Conservation (phyloP, 2,888 invertebrate species). For the Oxycera nigricornis region DNA sequence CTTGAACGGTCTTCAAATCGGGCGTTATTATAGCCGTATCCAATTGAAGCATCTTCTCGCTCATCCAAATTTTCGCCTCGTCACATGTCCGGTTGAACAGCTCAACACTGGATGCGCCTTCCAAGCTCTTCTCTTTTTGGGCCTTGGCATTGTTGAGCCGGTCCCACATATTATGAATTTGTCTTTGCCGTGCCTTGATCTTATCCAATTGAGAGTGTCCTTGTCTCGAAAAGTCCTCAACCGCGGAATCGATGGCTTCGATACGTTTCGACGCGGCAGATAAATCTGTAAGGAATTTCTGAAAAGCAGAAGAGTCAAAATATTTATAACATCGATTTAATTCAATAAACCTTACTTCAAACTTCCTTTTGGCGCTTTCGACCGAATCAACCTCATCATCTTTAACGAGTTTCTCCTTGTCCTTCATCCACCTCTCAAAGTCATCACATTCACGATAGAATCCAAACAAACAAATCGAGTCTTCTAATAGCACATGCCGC, state of each 20-base stretch:
- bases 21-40: slow-evolving; percentile 79
- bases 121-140: slow-evolving; percentile 88
- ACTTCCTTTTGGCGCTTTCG: slow-evolving; percentile 91
- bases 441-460: slow-evolving; percentile 98
- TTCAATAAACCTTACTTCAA: slow-evolving; percentile 65
- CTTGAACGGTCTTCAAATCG: slow-evolving; percentile 90
- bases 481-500: slow-evolving; percentile 84
- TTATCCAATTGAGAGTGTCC: slow-evolving; percentile 88
- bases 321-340: not conserved
- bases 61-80: slow-evolving; percentile 97
- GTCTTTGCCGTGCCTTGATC: slow-evolving; percentile 76
- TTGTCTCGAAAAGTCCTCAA: slow-evolving; percentile 81
- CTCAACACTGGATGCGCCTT: slow-evolving; percentile 93
- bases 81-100: slow-evolving; percentile 95
- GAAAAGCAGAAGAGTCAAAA: slow-evolving; percentile 49
- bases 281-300: slow-evolving; percentile 93
- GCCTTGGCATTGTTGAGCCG: slow-evolving; percentile 83
- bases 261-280: slow-evolving; percentile 92
- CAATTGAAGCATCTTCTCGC: slow-evolving; percentile 91
- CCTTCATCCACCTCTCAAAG: slow-evolving; percentile 97
- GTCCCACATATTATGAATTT: slow-evolving; percentile 90
- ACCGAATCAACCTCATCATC: slow-evolving; percentile 87
- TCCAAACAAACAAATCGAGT: slow-evolving; percentile 88
- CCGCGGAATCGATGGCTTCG: slow-evolving; percentile 86
- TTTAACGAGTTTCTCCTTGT: slow-evolving; percentile 87